Percentiles rank a stretch among this genome's conserved stretches.
Evolutionary conservation across 2,888 invertebrate species (phyloP).

Genomic region (Neocrepidodera transversa): DNA sequence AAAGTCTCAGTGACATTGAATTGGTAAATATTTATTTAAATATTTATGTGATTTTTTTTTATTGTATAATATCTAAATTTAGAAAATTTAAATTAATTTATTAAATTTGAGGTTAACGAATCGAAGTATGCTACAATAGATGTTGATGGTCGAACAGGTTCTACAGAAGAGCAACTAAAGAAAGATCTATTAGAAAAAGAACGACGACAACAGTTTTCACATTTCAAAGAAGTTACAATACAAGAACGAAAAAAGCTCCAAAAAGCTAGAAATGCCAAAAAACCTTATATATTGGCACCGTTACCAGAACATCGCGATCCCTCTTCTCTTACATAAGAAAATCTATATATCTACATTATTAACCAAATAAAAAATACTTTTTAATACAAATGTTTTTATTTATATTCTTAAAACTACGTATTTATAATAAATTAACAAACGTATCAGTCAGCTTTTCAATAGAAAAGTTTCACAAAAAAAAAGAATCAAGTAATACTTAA

Average conservation of each 20-base stretch:
- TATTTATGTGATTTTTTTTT: neutral
- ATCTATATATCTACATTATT: no score
- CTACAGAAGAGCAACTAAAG: neutral
- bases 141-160: neutral
- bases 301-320: neutral
- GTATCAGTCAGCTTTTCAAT: slow-evolving; percentile 28
- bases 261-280: neutral
- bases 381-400: no score
- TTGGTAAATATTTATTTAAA: slow-evolving; percentile 20
- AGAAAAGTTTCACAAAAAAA: slow-evolving; percentile 16
- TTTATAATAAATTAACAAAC: slow-evolving; percentile 4
- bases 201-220: neutral
- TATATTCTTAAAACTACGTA: no score
- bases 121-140: neutral
- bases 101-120: neutral
- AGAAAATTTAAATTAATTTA: no score
- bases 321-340: no score
- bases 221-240: neutral
- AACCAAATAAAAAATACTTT: no score
- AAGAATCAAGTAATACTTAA: slow-evolving; percentile 7
- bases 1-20: slow-evolving; percentile 30
- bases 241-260: neutral
- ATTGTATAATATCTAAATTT: neutral
- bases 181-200: neutral
- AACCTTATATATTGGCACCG: neutral